Base-by-base conservation (phyloP, 1,140 invertebrate species). In the Microplitis demolitor region DNA sequence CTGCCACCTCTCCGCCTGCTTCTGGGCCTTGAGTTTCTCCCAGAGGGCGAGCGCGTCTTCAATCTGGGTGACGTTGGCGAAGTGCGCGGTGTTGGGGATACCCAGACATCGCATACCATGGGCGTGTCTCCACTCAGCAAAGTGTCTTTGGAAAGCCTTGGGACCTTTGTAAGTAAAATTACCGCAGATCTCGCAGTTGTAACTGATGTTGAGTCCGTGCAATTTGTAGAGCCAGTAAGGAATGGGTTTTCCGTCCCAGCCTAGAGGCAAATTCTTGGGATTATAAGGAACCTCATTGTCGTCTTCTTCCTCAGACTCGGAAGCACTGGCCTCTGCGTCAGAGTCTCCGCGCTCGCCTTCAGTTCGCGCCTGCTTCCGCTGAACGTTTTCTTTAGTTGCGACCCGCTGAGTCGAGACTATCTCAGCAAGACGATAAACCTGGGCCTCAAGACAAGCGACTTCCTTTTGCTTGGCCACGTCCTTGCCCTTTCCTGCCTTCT, bases 141-240 rank as follows among this genome's bases (percentile, higher is more conserved):
- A 99, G 88, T 99, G 98, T 66, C 97, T 90, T 85, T 99, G 98
- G 85, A 99, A 99, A n/a, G 98, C 98, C 87, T 99, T 99, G 0
- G 98, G 98, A 1, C 98, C 98, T 88, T 99, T 98, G 87, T 99
- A 99, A 0, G 95, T 97, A 79, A 95, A 98, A 88, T 99, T 99
- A n/a, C 98, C 98, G 88, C 98, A 99, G 74, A 99, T 99, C 87
- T 99, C 98, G 87, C 98, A 99, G 73, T 95, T 97, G 84, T 99
- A 99, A 83, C 96, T 98, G 61, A 99, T 98, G 86, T 99, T 99
- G 1, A 99, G 89, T 0, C 98, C 98, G 85, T 99, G 98, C 4
- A 99, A 87, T 89, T 99, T 99, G 85, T 99, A 99, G 34, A 99
- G 87, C 98, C 98, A 99, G 86, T 99, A 99, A 0, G 98, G 98